These are phyloP conservation scores for Myrmecophaga tridactyla DNA, from an alignment of 2,113 vertebrate genomes.

Conservation along the genomic window DNA sequence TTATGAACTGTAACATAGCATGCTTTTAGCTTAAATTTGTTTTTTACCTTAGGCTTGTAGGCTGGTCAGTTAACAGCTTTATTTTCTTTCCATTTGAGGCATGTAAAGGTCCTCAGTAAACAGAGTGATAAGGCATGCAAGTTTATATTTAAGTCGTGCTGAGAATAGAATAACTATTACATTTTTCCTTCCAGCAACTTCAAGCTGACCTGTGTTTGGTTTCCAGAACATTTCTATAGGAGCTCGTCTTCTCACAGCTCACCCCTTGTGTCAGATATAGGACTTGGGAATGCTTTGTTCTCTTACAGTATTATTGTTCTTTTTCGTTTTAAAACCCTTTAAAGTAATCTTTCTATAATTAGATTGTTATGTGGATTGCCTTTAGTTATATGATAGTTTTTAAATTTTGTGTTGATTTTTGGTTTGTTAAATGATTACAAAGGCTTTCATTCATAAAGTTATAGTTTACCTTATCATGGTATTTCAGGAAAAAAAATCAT, in stretches of 20 bases:
- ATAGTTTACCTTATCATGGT: constrained; percentile 58
- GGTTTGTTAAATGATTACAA: constrained; percentile 52
- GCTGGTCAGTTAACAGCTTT: neutral
- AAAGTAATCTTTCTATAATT: constrained; percentile 65
- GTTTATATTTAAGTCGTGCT: neutral
- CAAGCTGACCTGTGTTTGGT: neutral
- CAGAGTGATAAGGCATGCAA: neutral
- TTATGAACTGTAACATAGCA: neutral
- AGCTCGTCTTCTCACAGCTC: neutral
- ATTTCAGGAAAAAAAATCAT: constrained; percentile 59
- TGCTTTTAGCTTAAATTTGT: constrained; percentile 29
- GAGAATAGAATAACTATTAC: neutral
- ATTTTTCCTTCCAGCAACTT: neutral
- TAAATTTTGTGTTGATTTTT: constrained; percentile 61
- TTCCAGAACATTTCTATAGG: neutral
- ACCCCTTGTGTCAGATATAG: neutral
- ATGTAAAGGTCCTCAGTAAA: neutral
- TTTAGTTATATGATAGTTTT: constrained; percentile 53
- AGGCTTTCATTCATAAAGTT: constrained; percentile 70
- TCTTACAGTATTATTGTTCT: constrained; percentile 65
- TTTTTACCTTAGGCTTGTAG: neutral
- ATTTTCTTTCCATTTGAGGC: neutral
- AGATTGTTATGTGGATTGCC: constrained; percentile 58
- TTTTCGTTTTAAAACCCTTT: constrained; percentile 63
- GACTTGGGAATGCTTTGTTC: neutral